Percentiles rank a stretch among this genome's conserved stretches.
Conservation (phyloP, 2,888 invertebrate species). For the Drosophila prostipennis region DNA sequence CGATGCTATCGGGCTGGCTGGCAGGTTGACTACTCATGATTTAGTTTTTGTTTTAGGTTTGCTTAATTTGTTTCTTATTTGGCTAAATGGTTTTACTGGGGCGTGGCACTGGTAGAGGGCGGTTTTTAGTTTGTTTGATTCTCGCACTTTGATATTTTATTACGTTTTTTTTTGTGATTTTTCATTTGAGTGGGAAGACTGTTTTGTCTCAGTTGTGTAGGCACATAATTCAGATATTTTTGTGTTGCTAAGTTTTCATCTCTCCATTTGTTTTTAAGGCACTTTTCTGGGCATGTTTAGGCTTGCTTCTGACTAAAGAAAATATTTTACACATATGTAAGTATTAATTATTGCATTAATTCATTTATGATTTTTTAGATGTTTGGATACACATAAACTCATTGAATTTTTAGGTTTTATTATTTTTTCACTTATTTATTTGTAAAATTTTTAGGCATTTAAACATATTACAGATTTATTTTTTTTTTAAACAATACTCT, state of each 20-base stretch:
- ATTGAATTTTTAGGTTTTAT: background rate
- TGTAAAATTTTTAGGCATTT: no score
- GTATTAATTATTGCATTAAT: background rate
- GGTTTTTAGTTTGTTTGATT: constrained; percentile 14
- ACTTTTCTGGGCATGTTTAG: constrained; percentile 60
- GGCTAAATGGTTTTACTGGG: constrained; percentile 31
- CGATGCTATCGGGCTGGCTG: constrained; percentile 86
- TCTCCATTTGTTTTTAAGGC: constrained; percentile 35
- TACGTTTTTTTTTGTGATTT: background rate
- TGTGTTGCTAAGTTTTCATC: constrained; percentile 11
- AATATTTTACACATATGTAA: background rate
- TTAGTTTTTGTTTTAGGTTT: constrained; percentile 32
- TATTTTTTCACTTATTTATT: no score
- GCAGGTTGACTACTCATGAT: constrained; percentile 84
- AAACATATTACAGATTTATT: background rate
- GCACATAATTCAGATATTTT: constrained; percentile 57
- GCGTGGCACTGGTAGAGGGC: constrained; percentile 65
- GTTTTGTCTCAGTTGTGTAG: constrained; percentile 45
- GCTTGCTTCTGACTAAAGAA: constrained; percentile 3
- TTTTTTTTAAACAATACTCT: no score
- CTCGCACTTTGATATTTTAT: constrained; percentile 48
- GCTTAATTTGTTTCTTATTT: constrained; percentile 36
- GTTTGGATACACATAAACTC: no score
- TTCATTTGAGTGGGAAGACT: constrained; percentile 58
- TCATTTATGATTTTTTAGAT: no score